Base-by-base conservation (phyloP, 1,140 invertebrate species). In the Heliconius himera region DNA sequence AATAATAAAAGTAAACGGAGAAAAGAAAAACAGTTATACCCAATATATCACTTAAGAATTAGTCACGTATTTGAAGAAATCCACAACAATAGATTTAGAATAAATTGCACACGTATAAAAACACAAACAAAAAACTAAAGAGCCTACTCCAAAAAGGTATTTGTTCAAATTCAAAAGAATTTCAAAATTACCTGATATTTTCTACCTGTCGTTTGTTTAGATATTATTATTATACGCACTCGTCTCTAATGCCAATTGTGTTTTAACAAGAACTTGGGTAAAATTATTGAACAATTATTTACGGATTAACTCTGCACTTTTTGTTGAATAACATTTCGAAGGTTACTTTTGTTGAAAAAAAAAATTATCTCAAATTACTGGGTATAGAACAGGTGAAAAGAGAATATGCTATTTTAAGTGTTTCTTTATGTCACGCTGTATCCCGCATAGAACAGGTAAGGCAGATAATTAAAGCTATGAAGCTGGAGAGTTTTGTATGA, bases 111-210 rank as follows among this genome's bases (percentile, higher is more conserved):
- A 74, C 70, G 3, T 0, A 66, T 13, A 3, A 60, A 79, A 79
- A 70, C 2, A 66, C 6, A 3, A 46, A 79, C 76, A 70, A 36
- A 75, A n/a, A 79, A 75, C 36, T 6, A 38, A 41, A 75, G 49
- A 41, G 49, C 11, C 8, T 22, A 56, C 6, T 8, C 20, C 8
- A 22, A 56, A 56, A 56, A 56, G 9, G n/a, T 56, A n/a, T 76
- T 75, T 33, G 51, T n/a, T 72, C 29, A 26, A 26, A 71, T 56
- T 56, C 78, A 79, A 79, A 79, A 79, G 78, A 76, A 79, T 56
- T 36, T 29, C 46, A 79, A 73, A 22, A 79, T 76, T 79, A 76
- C 78, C 73, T 70, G 78, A 72, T 0, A 56, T 72, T 79, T 74
- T 51, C 66, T 75, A 79, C 74, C 78, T 79, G 78, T 60, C 74